These are phyloP conservation scores for Triplophysa rosa DNA, from an alignment of 2,113 vertebrate species.

Conservation along the genomic window DNA sequence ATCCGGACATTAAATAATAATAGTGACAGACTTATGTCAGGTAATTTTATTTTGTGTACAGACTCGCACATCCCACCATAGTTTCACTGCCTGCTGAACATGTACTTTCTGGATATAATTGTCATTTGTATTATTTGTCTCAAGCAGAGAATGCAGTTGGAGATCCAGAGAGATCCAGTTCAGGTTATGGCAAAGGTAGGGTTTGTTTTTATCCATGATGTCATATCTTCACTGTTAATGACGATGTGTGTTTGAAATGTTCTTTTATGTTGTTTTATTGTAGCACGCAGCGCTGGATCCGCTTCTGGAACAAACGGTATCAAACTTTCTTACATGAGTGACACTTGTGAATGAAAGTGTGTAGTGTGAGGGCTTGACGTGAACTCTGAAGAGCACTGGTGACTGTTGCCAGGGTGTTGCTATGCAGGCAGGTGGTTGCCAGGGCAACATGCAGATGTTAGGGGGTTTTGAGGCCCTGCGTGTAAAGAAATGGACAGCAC, in stretches of 20 bases:
- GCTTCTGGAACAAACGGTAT: constrained; percentile 17
- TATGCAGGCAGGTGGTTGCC: no score
- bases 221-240: background rate
- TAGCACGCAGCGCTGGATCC: constrained; percentile 31
- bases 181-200: constrained; percentile 26
- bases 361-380: background rate
- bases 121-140: background rate
- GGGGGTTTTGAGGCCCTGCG: no score
- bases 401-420: no score
- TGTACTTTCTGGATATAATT: no score
- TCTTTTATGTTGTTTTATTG: constrained; percentile 2
- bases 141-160: background rate
- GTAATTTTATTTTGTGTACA: no score
- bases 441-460: no score
- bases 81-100: no score
- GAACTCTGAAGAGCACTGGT: no score
- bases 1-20: no score
- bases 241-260: background rate
- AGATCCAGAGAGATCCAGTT: background rate
- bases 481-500: background rate
- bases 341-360: background rate
- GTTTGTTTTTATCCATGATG: background rate
- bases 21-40: no score
- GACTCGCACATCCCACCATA: no score
- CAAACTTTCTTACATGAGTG: background rate